A percentile compares a stretch with the other conserved stretches of the same genome.
Evolutionary conservation across 37 sponge, comb jelly and placozoan genomes (phyloP).

Genomic region (Amphimedon queenslandica): DNA sequence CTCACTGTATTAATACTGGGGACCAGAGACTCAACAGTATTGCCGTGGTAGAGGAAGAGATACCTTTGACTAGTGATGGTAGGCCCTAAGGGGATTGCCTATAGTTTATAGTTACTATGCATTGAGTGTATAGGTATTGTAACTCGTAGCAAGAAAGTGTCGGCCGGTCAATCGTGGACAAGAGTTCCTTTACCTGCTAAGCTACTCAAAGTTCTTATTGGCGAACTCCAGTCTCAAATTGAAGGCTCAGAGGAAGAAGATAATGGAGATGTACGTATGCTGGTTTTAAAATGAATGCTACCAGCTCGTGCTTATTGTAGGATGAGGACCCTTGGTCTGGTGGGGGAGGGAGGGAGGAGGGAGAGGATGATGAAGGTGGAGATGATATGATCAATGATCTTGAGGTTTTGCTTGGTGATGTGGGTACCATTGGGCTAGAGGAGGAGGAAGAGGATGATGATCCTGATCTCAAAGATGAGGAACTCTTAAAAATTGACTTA

Average conservation of each 20-base stretch:
- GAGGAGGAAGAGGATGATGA: constrained; percentile 65
- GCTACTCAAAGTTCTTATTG: constrained; percentile 58
- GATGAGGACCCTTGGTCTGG: constrained; percentile 3
- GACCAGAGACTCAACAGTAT: constrained; percentile 43
- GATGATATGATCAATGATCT: constrained; percentile 1
- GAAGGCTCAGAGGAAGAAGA: constrained; percentile 31
- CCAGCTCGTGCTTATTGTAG: background rate
- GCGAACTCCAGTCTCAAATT: constrained; percentile 47
- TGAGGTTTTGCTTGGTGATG: constrained; percentile 15
- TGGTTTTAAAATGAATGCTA: background rate
- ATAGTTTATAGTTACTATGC: background rate
- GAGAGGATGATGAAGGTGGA: background rate
- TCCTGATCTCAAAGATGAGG: constrained; percentile 70
- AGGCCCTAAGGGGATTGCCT: background rate
- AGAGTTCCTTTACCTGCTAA: constrained; percentile 59
- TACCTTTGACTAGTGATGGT: constrained; percentile 4
- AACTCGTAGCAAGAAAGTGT: constrained; percentile 46
- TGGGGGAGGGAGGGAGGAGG: constrained; percentile 2
- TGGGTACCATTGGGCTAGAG: background rate
- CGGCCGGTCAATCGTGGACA: constrained; percentile 16
- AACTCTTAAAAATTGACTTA: constrained; percentile 54
- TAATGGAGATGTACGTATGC: background rate
- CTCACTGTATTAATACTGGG: constrained; percentile 47
- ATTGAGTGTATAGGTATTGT: constrained; percentile 30
- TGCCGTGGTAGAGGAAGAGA: constrained; percentile 40